Evolutionary conservation across 2,113 vertebrate species (phyloP), one percentile per base, ranked within the genome.

Genomic region (Echinops telfairi): DNA sequence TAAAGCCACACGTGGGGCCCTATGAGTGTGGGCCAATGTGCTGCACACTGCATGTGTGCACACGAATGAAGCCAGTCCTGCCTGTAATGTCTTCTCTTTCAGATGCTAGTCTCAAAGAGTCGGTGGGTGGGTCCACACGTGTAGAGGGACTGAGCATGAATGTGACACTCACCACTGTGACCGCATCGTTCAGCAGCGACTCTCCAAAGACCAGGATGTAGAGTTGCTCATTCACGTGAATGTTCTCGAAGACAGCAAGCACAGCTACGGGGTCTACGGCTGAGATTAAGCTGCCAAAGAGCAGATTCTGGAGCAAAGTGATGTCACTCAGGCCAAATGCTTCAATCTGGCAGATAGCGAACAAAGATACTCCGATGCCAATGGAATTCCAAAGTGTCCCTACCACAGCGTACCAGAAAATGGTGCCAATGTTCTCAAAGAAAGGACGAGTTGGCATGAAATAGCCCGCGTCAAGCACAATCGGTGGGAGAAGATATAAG

Each of bases 141-240:
- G 60, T 22, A 22, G 75, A 60, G 19, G 0, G 0, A 89, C 3
- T 2, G 29, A 40, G 66, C 5, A 2, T 53, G 33, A 29, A 38
- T 31, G 11, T 12, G 16, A 33, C 91, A 99, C 99, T 99, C 98
- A 99, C 99, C 99, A 99, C 99, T 87, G 99, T 99, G 96, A 99
- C 98, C 0, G 99, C 99, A 58, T 99, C 99, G 14, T 99, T 99
- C 97, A 99, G 98, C 96, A 99, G 97, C n/a, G 99, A 99, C 94
- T 99, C 99, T 36, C 99, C 99, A 43, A 99, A 99, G 83, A 99
- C 99, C 97, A 99, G 98, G 84, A 99, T 99, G 96, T 99, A 99
- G 94, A 99, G 99, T 96, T 99, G 99, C 96, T 99, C 99, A 0
- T 99, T 99, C 92, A 99, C 98, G 0, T 98, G 98, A 94, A 99